Evolutionary conservation across 2,797 vertebrate genomes (phyloP), one percentile per base, ranked within the genome.

Genomic region (Tenualosa thibaudeaui): DNA sequence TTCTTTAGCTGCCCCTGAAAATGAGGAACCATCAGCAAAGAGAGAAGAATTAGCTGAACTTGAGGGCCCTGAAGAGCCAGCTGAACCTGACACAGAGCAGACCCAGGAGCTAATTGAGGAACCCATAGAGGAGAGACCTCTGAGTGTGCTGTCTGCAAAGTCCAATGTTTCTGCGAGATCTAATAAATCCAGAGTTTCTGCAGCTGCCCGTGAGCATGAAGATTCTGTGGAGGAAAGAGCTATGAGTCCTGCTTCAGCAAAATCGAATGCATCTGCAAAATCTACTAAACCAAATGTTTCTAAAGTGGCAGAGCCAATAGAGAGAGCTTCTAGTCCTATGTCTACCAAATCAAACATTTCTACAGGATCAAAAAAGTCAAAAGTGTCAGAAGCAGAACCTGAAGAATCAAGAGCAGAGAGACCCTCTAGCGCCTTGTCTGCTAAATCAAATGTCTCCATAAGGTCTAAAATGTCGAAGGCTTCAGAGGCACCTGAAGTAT

Each of bases 281-380:
- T 89, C 82, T 71, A 85, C 43, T 22, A 82, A 17, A 50, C 83
- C 81, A 43, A 75, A 83, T 81, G 26, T 78, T 60, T 83, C 68
- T 58, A 68, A 81, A 19, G 81, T 81, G 81, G 7, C 22, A 24
- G 7, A 62, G 40, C 65, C 37, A 19, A 31, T 83, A 19, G 82
- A 89, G n/a, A 86, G 88, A 86, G 13, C 81, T 49, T n/a, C 19
- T 82, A 86, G 58, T 89, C 88, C 75, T 85, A 86, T 58, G 81
- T 92, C 84, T 86, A 88, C 1, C 40, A 51, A n/a, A 89, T 90
- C 82, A 88, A 91, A 81, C 85, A 78, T 43, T 24, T 91, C 90
- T 82, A 7, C 81, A 8, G 84, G 84, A 87, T 92, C 90, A 13
- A 65, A 26, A 51, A 88, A 71, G 51, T 89, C 84, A 40, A 82